Percentiles rank a stretch among this genome's conserved stretches.
These are phyloP conservation scores for Zaprionus tsacasi DNA, from an alignment of 1,140 invertebrate species.

Conservation along the genomic window DNA sequence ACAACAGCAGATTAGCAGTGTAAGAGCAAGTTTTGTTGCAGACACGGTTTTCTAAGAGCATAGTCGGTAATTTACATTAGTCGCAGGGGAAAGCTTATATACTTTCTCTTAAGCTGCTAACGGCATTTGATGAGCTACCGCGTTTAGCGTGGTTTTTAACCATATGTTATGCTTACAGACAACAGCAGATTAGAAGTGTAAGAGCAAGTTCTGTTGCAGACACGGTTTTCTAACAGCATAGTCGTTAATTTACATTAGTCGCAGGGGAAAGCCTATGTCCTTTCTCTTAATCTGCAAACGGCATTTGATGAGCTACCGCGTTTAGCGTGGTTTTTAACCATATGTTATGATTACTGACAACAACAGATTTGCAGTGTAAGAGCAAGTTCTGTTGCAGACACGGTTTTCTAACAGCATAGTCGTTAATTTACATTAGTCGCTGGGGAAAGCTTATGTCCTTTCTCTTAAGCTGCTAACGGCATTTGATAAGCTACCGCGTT, in stretches of 20 bases:
- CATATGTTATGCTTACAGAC: background rate
- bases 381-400: background rate
- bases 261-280: background rate
- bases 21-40: background rate
- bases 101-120: too few relatives aligned
- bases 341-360: background rate
- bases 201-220: background rate
- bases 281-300: constrained; percentile 33
- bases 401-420: background rate
- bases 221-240: too few relatives aligned
- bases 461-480: constrained; percentile 32
- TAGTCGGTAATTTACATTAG: too few relatives aligned
- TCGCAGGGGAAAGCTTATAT: too few relatives aligned
- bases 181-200: too few relatives aligned
- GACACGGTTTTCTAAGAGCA: too few relatives aligned
- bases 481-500: background rate
- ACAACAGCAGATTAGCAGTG: too few relatives aligned
- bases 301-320: background rate
- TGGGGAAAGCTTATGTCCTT: background rate
- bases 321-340: background rate
- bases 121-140: too few relatives aligned
- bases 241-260: too few relatives aligned
- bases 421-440: background rate
- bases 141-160: too few relatives aligned
- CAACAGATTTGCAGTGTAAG: background rate